phyloP scores from a whole-genome alignment of 1,140 invertebrate genomes.

The Brachionus asplanchnoidis region DNA sequence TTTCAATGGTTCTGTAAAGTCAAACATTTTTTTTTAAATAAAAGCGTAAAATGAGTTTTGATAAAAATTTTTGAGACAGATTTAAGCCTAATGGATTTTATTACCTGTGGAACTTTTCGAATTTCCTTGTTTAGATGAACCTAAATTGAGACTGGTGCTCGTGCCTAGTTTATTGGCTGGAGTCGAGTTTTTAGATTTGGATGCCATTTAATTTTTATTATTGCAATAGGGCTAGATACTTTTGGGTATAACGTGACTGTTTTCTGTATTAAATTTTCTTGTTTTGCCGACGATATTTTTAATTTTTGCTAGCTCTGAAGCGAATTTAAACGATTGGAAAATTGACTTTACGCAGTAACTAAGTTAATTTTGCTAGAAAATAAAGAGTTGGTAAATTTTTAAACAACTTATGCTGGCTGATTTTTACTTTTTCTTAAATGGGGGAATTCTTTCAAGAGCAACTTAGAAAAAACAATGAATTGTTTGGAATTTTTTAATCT shows the following conservation, averaged over 20 bases:
- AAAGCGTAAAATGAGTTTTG: not conserved
- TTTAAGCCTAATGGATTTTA: not conserved
- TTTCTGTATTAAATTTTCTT: not conserved
- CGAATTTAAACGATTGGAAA: not conserved
- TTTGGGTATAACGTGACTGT: not conserved
- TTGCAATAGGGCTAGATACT: not conserved
- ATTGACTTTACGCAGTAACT: slow-evolving; percentile 16
- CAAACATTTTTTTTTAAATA: not conserved
- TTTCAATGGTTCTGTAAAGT: slow-evolving; percentile 48
- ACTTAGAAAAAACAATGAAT: slow-evolving; percentile 17
- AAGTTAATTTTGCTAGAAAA: not conserved
- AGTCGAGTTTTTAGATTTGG: slow-evolving; percentile 4
- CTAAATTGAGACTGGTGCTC: slow-evolving; percentile 1
- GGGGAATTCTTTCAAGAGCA: slow-evolving; percentile 34
- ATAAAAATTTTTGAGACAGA: not conserved
- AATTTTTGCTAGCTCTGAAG: not conserved
- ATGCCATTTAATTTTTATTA: slow-evolving; percentile 18
- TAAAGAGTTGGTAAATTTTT: not conserved
- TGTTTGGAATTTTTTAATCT: not conserved
- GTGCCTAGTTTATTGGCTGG: not conserved
- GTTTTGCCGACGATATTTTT: not conserved
- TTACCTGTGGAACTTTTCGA: slow-evolving; percentile 33
- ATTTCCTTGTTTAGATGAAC: slow-evolving; percentile 5
- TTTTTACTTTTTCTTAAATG: not conserved
- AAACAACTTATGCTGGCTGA: slow-evolving; percentile 28